These are phyloP conservation scores for Acrocephalus scirpaceus DNA, from an alignment of 2,797 vertebrate genomes.

Conservation along the genomic window DNA sequence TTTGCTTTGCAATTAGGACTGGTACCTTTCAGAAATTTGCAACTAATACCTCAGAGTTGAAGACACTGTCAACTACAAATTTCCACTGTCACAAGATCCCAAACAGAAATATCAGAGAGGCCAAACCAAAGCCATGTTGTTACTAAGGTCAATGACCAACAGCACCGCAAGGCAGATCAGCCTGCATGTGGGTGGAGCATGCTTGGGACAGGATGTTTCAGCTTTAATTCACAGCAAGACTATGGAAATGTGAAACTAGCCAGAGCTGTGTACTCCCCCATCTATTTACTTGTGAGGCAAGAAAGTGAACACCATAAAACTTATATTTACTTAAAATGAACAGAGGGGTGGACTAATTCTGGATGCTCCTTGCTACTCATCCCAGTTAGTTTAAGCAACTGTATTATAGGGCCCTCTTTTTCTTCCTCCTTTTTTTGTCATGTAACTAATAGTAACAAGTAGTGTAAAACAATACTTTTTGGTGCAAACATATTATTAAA, in stretches of 20 bases:
- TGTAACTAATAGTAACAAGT: background rate
- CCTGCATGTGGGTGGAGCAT: fast-evolving
- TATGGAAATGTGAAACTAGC: background rate
- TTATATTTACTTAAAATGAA: background rate
- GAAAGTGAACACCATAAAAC: background rate
- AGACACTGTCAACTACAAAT: background rate
- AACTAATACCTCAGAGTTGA: background rate
- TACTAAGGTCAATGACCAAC: background rate
- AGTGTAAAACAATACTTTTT: background rate
- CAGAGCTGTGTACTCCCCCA: background rate
- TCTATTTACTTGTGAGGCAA: background rate
- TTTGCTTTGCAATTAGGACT: background rate
- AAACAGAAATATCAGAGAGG: background rate
- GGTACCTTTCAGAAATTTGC: background rate
- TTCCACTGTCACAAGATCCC: background rate
- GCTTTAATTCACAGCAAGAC: background rate
- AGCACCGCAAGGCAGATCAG: fast-evolving
- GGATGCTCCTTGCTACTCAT: background rate
- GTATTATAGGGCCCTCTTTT: background rate
- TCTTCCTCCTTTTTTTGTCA: too few species aligned
- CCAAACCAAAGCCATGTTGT: background rate
- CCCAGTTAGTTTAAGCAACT: background rate
- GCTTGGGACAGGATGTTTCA: background rate
- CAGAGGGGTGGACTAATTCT: background rate
- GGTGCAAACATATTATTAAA: background rate